Base-by-base conservation (phyloP, 2,888 invertebrate genomes). In the Escarpia spicata region DNA sequence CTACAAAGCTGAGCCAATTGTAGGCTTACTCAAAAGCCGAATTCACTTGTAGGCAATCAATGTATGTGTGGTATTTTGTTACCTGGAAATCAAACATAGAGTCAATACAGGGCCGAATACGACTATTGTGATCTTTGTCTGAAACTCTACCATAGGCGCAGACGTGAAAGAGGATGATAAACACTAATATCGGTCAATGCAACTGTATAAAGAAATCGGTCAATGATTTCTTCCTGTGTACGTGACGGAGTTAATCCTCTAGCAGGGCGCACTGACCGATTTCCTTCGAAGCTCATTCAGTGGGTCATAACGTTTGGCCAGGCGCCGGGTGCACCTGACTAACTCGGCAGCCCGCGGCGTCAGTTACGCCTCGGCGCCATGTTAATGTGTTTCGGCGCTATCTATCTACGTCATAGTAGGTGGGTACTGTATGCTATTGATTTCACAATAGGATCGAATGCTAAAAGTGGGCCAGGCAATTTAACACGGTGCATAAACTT, bases 221-320 rank as follows among this genome's bases (percentile, higher is more conserved):
- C 75, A 75, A 75, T 75, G 26, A 15, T 75, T 75, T 75, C 75
- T 75, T 75, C 19, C 75, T 75, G 75, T n/a, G 15, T 75, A 26
- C 75, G 26, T 75, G n/a, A 75, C 75, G 19, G 75, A 75, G 3
- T 26, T 75, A 75, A 15, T 26, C 52, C 9, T 15, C 52, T 15
- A 12, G 52, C 52, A 75, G 75, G 19, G 19, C 19, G 75, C 75
- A 75, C 75, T 75, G 75, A 75, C 75, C 75, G 75, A 75, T 15
- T 75, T 75, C 19, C 26, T 26, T 26, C 2, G 75, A 75, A 75
- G 15, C 75, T 75, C 75, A 26, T 75, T 75, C 75, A 75, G 3
- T 75, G 75, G 75, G 75, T 75, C 75, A 75, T 75, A 75, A n/a
- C 75, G 75, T 75, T 75, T 75, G 75, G 75, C 75, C 75, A 19